Conservation (phyloP, 2,113 vertebrate species). For the Cinclus cinclus region DNA sequence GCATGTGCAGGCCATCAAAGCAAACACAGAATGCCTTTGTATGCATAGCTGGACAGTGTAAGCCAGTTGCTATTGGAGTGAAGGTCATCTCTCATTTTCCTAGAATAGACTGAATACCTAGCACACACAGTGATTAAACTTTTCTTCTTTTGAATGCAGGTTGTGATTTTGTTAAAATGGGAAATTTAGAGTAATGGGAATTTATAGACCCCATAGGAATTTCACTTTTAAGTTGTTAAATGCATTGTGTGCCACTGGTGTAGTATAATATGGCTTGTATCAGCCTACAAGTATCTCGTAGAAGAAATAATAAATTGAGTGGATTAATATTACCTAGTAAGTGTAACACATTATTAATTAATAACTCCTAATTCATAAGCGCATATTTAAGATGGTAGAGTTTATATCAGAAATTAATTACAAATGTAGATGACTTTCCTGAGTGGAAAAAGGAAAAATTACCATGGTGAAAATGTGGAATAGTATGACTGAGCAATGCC, state of each 20-base stretch:
- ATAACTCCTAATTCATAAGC: not conserved
- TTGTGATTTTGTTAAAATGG: slow-evolving; percentile 52
- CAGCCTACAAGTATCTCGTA: not conserved
- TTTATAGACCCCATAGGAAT: not conserved
- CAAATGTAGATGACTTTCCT: not conserved
- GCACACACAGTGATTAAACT: slow-evolving; percentile 34
- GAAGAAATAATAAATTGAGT: not conserved
- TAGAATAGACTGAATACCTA: slow-evolving; percentile 69
- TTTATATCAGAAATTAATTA: not conserved
- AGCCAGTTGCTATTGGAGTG: slow-evolving; percentile 67
- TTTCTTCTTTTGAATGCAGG: slow-evolving; percentile 15
- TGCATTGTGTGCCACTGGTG: not conserved
- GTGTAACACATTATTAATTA: not conserved
- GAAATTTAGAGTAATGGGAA: not conserved
- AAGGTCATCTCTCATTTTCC: slow-evolving; percentile 78
- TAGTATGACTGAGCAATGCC: not conserved
- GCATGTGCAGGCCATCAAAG: slow-evolving; percentile 77
- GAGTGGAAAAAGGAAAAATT: not conserved
- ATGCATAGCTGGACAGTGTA: slow-evolving; percentile 50
- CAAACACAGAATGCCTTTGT: slow-evolving; percentile 75
- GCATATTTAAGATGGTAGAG: not conserved
- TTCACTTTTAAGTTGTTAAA: not conserved
- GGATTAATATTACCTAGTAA: not conserved
- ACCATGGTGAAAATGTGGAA: not conserved
- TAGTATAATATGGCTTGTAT: not conserved